Evolutionary conservation across 2,797 vertebrate species (phyloP).

Genomic region (Gastrophryne carolinensis): DNA sequence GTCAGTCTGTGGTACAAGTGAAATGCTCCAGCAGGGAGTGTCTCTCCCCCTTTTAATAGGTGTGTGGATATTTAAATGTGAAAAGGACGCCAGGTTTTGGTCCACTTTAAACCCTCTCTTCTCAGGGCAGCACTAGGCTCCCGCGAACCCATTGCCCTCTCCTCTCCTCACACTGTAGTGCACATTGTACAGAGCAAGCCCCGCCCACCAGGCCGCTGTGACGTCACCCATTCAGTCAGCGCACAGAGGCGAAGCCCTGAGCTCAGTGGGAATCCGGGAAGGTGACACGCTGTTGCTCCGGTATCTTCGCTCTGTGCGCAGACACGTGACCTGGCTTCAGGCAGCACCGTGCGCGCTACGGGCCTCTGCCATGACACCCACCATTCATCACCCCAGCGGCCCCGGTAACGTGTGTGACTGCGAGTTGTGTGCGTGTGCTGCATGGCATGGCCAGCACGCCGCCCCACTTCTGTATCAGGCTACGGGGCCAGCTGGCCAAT

Average conservation of each 20-base stretch:
- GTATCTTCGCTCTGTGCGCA: neutral
- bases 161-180: neutral
- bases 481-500: too few relatives aligned
- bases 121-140: too few relatives aligned
- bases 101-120: too few relatives aligned
- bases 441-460: neutral
- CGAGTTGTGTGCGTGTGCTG: neutral
- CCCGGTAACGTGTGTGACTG: slow-evolving; percentile 20
- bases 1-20: too few relatives aligned
- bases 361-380: slow-evolving; percentile 19
- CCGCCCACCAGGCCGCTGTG: neutral
- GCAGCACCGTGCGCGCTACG: too few relatives aligned
- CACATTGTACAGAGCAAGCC: neutral
- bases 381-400: neutral
- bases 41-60: too few relatives aligned
- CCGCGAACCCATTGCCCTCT: neutral
- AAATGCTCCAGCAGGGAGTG: too few relatives aligned
- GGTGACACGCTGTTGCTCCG: slow-evolving; percentile 24
- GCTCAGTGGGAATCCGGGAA: too few relatives aligned
- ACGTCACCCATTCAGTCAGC: neutral
- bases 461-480: too few relatives aligned
- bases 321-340: neutral
- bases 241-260: neutral
- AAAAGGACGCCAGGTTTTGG: too few relatives aligned
- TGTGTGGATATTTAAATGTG: too few relatives aligned